A percentile compares a stretch with the other conserved stretches of the same genome.
phyloP scores from a whole-genome alignment of 2,888 invertebrate genomes.

The Lasioglossum pauxillum region DNA sequence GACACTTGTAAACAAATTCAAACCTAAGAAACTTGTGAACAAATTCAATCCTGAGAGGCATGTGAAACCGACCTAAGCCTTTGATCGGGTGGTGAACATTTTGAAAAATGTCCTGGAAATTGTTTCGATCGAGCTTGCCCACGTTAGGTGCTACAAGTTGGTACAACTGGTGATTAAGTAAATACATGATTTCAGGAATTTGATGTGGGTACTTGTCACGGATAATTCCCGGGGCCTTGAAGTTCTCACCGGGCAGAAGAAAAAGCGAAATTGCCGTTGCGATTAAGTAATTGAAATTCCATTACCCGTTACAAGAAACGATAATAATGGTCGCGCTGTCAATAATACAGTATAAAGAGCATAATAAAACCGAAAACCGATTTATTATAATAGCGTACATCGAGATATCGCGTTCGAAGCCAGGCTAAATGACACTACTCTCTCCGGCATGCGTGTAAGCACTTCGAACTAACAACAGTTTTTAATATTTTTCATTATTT shows the following conservation, averaged over 20 bases:
- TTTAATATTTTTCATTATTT: not conserved
- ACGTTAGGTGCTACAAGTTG: not conserved
- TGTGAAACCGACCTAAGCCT: too few relatives aligned
- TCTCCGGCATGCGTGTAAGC: not conserved
- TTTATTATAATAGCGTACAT: not conserved
- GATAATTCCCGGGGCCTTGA: not conserved
- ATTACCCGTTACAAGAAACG: constrained; percentile 12
- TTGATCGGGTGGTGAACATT: too few relatives aligned
- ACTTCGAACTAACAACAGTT: not conserved
- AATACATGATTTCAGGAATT: not conserved
- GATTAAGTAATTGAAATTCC: constrained; percentile 16
- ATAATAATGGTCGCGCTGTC: not conserved
- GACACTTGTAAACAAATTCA: too few relatives aligned
- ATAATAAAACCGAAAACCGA: not conserved
- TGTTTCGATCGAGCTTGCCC: not conserved
- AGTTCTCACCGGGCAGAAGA: not conserved
- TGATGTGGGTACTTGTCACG: not conserved
- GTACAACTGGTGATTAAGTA: not conserved
- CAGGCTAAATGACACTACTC: not conserved
- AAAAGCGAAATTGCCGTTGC: not conserved
- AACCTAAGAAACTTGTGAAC: too few relatives aligned
- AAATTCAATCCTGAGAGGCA: too few relatives aligned
- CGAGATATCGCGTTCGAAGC: not conserved
- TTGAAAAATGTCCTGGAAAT: not conserved
- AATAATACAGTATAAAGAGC: not conserved